Percentiles rank a stretch among this genome's conserved stretches.
phyloP scores from a whole-genome alignment of 2,888 invertebrate species.

The Hesperia comma region DNA sequence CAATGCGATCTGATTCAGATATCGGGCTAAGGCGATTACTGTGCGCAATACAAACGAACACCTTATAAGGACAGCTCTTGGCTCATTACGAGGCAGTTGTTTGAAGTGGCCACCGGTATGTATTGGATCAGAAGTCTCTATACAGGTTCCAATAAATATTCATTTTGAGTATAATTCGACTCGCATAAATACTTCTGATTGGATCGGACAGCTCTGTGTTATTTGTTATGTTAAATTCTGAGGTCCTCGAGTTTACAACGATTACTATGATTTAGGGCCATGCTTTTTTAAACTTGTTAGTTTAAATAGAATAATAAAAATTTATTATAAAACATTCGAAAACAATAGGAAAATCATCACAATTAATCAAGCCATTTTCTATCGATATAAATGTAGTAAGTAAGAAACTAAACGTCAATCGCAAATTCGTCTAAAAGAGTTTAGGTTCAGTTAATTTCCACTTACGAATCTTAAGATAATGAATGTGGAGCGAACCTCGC shows the following conservation, averaged over 20 bases:
- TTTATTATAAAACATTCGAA: too few relatives aligned
- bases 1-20: conserved; percentile 71
- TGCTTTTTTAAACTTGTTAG: too few relatives aligned
- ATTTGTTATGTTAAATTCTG: neutral
- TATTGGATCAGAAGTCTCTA: conserved; percentile 30
- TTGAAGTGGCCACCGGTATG: conserved; percentile 35
- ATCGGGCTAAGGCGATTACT: conserved; percentile 64
- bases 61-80: conserved; percentile 63
- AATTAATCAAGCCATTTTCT: too few relatives aligned
- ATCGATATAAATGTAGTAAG: too few relatives aligned
- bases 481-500: conserved; percentile 49
- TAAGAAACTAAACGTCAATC: neutral
- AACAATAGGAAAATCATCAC: too few relatives aligned
- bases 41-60: conserved; percentile 63
- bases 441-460: conserved; percentile 3
- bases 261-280: too few relatives aligned
- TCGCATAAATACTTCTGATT: conserved; percentile 10
- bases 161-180: conserved; percentile 26
- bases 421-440: neutral
- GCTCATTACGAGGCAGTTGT: conserved; percentile 59
- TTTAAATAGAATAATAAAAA: too few relatives aligned
- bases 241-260: neutral
- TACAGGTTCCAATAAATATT: conserved; percentile 30
- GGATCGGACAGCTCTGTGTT: conserved; percentile 50
- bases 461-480: conserved; percentile 37